Base-by-base conservation (phyloP, 2,797 vertebrate species). In the Brotula barbata region DNA sequence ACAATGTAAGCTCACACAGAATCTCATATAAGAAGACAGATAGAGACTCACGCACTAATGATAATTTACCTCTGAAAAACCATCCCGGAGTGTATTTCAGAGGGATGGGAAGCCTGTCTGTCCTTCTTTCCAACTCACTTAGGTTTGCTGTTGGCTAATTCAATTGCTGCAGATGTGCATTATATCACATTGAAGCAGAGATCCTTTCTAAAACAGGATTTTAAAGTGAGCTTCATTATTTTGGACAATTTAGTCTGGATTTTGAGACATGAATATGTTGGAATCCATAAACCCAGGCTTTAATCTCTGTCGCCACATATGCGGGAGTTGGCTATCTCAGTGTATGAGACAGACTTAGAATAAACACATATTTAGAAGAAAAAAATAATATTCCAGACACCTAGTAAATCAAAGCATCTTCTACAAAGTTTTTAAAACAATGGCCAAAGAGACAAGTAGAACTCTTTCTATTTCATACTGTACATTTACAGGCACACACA, bases 81-180 rank as follows among this genome's bases (percentile, higher is more conserved):
- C 25, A 62, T 64, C 70, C 64, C 50, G 80, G 81, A 75, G 57
- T 65, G 47, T 40, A 59, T 73, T 69, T 72, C 23, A 37, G 20
- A 23, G 21, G 55, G 63, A 49, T 66, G 40, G 43, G 71, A 37
- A 62, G 33, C 47, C 39, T 33, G 7, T 46, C 20, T 73, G 51
- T 16, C 34, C 20, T 64, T 37, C 37, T 81, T 78, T 71, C 55
- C 39, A 68, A 57, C 71, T 81, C 40, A 67, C 80, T 73, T 71
- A 58, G 41, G 71, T 72, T 68, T 43, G 42, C 58, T 50, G 52
- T 64, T 65, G 61, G 43, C 21, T 39, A 23, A 43, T 44, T 28
- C 12, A 45, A 41, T 23, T 16, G 37, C 53, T 41, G 15, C 10
- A 44, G 60, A 36, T 43, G 14, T 31, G 68, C 25, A 59, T 9